Evolutionary conservation across 2,113 vertebrate species (phyloP).

Genomic region (Syngnathus scovelli): DNA sequence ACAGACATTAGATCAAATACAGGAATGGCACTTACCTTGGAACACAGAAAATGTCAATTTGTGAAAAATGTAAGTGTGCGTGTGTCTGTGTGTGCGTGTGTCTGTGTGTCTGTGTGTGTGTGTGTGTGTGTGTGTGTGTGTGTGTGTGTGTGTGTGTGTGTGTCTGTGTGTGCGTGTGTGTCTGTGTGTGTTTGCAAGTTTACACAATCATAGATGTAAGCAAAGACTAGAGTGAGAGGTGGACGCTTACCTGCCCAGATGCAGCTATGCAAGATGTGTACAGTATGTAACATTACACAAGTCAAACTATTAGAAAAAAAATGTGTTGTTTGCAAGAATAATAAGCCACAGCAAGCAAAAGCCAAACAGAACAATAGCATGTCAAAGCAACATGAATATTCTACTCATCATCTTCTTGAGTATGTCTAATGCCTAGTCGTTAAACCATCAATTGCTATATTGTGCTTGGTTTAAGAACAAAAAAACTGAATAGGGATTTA

Average conservation of each 20-base stretch:
- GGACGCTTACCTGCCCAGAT: constrained; percentile 57
- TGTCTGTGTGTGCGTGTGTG: too few species aligned
- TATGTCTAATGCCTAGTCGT: constrained; percentile 14
- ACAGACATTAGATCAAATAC: constrained; percentile 1
- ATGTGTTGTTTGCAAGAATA: not conserved
- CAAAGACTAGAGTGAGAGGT: constrained; percentile 1
- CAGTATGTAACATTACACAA: constrained; percentile 23
- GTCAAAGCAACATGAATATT: constrained; percentile 3
- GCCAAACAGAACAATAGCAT: constrained; percentile 34
- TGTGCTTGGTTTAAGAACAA: constrained; percentile 17
- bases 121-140: constrained; percentile 9
- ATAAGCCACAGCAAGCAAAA: constrained; percentile 25
- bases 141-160: constrained; percentile 3
- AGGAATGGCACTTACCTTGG: constrained; percentile 62
- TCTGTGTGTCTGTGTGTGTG: too few species aligned
- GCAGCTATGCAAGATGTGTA: constrained; percentile 32
- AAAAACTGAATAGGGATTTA: constrained; percentile 36
- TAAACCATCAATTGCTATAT: constrained; percentile 19
- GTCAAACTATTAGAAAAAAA: not conserved
- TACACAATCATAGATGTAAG: not conserved
- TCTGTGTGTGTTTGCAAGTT: constrained; percentile 6
- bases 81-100: too few species aligned
- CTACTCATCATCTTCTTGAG: not conserved
- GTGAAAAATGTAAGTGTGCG: not conserved
- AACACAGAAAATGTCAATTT: not conserved